phyloP scores from a whole-genome alignment of 2,888 invertebrate genomes.

The Autographa pulchrina region DNA sequence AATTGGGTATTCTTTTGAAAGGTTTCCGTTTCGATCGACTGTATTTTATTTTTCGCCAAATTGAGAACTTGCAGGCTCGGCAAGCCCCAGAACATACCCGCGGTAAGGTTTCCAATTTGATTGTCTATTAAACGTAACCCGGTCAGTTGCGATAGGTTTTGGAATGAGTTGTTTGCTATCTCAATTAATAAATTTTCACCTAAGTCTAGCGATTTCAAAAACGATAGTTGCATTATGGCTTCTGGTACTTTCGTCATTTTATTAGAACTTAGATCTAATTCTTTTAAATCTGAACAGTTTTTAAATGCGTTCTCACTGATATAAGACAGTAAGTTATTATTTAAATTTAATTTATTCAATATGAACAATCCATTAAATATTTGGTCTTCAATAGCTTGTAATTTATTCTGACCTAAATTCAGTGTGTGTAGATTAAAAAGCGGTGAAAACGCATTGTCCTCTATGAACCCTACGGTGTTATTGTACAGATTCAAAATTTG shows the following conservation, averaged over 20 bases:
- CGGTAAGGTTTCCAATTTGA: slow-evolving; percentile 95
- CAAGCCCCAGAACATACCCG: slow-evolving; percentile 95
- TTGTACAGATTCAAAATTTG: slow-evolving; percentile 96
- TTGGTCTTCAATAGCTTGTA: slow-evolving; percentile 94
- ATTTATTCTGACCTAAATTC: slow-evolving; percentile 95
- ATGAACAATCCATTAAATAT: slow-evolving; percentile 96
- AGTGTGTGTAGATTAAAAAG: slow-evolving; percentile 96
- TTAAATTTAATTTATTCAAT: slow-evolving; percentile 94
- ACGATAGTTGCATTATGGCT: slow-evolving; percentile 94
- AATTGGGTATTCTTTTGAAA: slow-evolving; percentile 95
- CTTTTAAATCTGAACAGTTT: slow-evolving; percentile 96
- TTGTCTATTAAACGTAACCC: slow-evolving; percentile 97
- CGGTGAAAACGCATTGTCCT: slow-evolving; percentile 95
- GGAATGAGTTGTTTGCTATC: slow-evolving; percentile 95
- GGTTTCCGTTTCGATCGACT: slow-evolving; percentile 94
- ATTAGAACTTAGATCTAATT: slow-evolving; percentile 96
- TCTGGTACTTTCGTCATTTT: slow-evolving; percentile 95
- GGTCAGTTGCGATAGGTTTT: slow-evolving; percentile 95
- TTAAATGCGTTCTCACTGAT: slow-evolving; percentile 94
- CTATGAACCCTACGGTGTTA: slow-evolving; percentile 95
- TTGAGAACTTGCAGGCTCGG: slow-evolving; percentile 95
- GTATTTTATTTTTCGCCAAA: slow-evolving; percentile 96
- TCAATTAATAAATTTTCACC: slow-evolving; percentile 96
- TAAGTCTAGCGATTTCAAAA: slow-evolving; percentile 96
- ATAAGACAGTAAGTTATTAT: slow-evolving; percentile 94